Evolutionary conservation across 1,140 invertebrate genomes (phyloP), one percentile per base, ranked within the genome.

Genomic region (Drosophila melanica): DNA sequence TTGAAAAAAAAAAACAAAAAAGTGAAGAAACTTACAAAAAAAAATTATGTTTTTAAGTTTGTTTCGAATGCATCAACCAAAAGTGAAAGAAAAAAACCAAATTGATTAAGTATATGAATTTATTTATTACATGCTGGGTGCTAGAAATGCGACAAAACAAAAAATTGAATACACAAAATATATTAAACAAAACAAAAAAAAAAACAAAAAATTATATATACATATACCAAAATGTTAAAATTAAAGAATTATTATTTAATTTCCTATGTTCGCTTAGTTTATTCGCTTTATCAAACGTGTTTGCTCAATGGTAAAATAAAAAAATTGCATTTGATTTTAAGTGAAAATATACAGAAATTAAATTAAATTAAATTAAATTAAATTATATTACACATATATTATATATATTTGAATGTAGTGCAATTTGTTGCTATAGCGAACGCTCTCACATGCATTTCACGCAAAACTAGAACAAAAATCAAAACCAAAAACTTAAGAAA

Each of bases 341-440:
- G 41, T 51, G 33, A 65, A 63, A 54, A 54, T 47, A 55, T 39
- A 60, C 30, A 62, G 16, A 62, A 62, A 23, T 23, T 23, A 62
- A 62, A 23, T 23, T 23, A 45, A 44, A 59, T 62, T 37, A 45
- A 47, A 62, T 66, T 57, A 59, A 33, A 57, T 44, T 35, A 41
- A 58, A 48, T 44, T 55, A 68, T 53, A 72, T 55, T 60, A 69
- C 60, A 77, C 75, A 63, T 47, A 72, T 47, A 51, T 53, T 68
- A 75, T 57, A 57, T 72, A 64, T 84, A 81, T 82, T 75, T 78
- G 45, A 81, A 80, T 75, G 77, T 84, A 84, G 80, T 84, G 80
- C 81, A 85, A 86, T 85, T 80, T 71, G 74, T 85, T 85, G 77
- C 81, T 84, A 58, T 51, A 50, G 65, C 58, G 39, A 42, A 67